A percentile compares a stretch with the other conserved stretches of the same genome.
Conservation (phyloP, 2,797 vertebrate species). For the Pseudochromis fuscus region DNA sequence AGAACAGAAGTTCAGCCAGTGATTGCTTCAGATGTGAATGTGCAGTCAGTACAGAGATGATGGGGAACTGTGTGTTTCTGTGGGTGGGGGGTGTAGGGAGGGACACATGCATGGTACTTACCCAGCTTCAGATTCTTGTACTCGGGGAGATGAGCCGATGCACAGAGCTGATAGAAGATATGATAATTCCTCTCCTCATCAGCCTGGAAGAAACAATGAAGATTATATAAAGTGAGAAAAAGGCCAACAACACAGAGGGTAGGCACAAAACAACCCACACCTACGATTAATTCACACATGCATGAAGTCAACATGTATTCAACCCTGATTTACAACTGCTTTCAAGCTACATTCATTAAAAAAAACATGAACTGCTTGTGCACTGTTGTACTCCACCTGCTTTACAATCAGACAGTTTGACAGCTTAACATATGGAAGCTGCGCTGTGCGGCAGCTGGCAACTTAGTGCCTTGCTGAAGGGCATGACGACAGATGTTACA, state of each 20-base stretch:
- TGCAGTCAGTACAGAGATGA: too few relatives aligned
- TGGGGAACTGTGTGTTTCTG: not conserved
- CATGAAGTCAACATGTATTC: not conserved
- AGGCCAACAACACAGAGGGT: not conserved
- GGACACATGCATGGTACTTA: slow-evolving; percentile 67
- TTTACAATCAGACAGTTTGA: not conserved
- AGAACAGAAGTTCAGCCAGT: too few relatives aligned
- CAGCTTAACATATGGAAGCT: slow-evolving; percentile 30
- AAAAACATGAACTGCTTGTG: not conserved
- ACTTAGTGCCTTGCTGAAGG: slow-evolving; percentile 12
- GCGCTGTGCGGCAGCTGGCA: slow-evolving; percentile 12
- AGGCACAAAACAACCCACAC: not conserved
- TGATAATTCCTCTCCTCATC: slow-evolving; percentile 99
- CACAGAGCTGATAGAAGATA: slow-evolving; percentile 99
- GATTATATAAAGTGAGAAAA: not conserved
- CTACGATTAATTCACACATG: not conserved
- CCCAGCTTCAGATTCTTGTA: slow-evolving; percentile 92
- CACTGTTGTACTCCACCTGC: not conserved
- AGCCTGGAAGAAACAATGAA: slow-evolving; percentile 86
- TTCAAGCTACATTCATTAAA: not conserved
- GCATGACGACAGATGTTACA: slow-evolving; percentile 6
- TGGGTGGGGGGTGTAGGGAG: not conserved
- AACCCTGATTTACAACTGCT: too few relatives aligned
- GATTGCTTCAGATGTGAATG: too few relatives aligned
- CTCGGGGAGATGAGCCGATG: slow-evolving; percentile 92